Base-by-base conservation (phyloP, 2,113 vertebrate species). In the Chamaea fasciata region DNA sequence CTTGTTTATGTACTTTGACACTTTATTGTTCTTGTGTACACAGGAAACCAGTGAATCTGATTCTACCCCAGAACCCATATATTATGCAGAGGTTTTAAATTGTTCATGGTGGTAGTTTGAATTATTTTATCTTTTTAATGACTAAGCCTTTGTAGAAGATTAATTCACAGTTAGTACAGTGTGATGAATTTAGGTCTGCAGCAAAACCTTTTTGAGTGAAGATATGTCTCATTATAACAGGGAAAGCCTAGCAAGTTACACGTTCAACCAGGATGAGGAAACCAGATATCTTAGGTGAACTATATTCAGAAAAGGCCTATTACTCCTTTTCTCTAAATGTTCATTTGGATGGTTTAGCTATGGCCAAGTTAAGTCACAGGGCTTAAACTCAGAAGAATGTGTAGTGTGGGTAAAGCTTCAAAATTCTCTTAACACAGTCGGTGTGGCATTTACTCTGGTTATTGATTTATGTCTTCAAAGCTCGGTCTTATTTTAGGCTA, bases 401-500 rank as follows among this genome's bases (percentile, higher is more conserved):
- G 27, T 77, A 78, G 9, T 50, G 17, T 4, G 4, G 53, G 42
- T 65, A 88, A 83, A 69, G 33, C 30, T 87, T 95, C 83, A 82
- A 64, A 83, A 91, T 19, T 50, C 50, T 91, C 49, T 79, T 73
- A 53, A 60, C 70, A 71, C 14, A 62, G 52, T 85, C 59, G 62
- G 2, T 80, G 39, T 76, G 53, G 69, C 62, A 77, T 93, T 85
- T 92, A 24, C 8, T 28, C 33, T 76, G 55, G 39, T 90, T 95
- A 95, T 94, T 90, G 91, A 94, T 92, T 90, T 80, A 65, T 82
- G 89, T 92, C 87, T 81, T 91, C 95, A 94, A 95, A 94, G 77
- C 93, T 96, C 65, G 84, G 64, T 71, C 81, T 82, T 88, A 88
- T 94, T 95, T 91, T 93, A 94, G 81, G 75, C 37, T 91, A 94